Evolutionary conservation across 2,113 vertebrate species (phyloP).

Genomic region (Limnothrissa miodon): DNA sequence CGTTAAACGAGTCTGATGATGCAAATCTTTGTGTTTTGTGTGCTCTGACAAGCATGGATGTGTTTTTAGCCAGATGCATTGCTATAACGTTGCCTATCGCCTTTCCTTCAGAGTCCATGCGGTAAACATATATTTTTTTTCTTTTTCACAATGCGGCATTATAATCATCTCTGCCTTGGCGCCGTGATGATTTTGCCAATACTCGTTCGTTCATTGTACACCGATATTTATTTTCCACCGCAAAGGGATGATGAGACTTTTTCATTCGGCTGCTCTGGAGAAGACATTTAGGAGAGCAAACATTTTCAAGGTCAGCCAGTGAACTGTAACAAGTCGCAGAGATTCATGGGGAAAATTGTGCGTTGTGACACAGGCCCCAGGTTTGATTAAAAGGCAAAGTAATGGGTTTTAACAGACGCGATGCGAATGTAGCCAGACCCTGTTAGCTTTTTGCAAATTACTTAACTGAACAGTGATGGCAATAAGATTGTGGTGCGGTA

Average conservation of each 20-base stretch:
- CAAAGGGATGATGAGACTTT: constrained; percentile 33
- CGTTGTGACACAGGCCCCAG: constrained; percentile 89
- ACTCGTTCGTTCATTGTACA: constrained; percentile 27
- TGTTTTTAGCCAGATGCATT: neutral
- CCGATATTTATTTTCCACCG: constrained; percentile 35
- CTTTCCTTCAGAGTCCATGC: neutral
- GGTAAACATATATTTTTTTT: constrained; percentile 11
- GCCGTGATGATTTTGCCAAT: constrained; percentile 47
- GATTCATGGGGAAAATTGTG: constrained; percentile 91
- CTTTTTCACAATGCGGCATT: constrained; percentile 2
- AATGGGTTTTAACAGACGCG: constrained; percentile 97
- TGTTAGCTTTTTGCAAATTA: constrained; percentile 87
- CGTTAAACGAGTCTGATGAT: constrained; percentile 7
- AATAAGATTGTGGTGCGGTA: constrained; percentile 21
- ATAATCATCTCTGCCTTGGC: constrained; percentile 34
- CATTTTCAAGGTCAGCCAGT: constrained; percentile 96
- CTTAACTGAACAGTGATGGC: constrained; percentile 65
- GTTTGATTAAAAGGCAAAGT: constrained; percentile 99
- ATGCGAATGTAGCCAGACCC: constrained; percentile 88
- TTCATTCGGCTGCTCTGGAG: constrained; percentile 67
- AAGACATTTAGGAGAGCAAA: constrained; percentile 91
- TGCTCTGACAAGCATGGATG: neutral
- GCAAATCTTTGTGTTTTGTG: neutral
- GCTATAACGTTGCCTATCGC: neutral
- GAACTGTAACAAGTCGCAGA: constrained; percentile 89